Evolutionary conservation across 2,888 invertebrate genomes (phyloP).

Genomic region (Philonicus albiceps): DNA sequence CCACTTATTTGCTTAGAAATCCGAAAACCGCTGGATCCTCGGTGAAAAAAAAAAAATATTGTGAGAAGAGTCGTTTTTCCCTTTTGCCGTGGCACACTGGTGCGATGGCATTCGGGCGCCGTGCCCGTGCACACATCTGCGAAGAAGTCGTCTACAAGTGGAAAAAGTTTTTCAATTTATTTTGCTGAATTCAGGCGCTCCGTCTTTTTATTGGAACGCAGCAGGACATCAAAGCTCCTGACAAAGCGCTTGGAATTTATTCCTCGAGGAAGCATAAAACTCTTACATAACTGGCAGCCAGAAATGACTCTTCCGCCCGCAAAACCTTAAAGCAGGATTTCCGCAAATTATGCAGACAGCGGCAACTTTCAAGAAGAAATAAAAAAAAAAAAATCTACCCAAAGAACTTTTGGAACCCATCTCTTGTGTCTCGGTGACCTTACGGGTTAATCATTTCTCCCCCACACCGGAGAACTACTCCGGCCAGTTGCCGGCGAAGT

Average conservation of each 20-base stretch:
- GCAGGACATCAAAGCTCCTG: conserved; percentile 21
- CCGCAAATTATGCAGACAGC: background rate
- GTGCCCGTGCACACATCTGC: background rate
- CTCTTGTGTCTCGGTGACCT: background rate
- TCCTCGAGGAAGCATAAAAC: background rate
- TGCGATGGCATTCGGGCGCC: background rate
- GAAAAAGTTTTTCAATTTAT: conserved; percentile 39
- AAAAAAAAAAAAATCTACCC: background rate
- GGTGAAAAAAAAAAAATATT: background rate
- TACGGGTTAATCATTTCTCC: background rate
- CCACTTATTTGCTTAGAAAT: background rate
- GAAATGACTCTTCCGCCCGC: background rate
- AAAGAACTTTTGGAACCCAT: background rate
- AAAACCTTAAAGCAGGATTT: background rate
- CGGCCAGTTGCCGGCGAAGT: background rate
- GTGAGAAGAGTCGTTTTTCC: background rate
- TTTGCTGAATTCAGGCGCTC: conserved; percentile 18
- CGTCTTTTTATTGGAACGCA: conserved; percentile 24
- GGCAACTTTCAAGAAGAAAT: background rate
- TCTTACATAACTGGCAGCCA: background rate
- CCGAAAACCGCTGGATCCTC: background rate
- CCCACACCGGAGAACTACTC: background rate
- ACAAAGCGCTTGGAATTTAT: conserved; percentile 17
- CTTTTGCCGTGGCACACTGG: background rate
- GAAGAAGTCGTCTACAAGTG: background rate